A percentile compares a stretch with the other conserved stretches of the same genome.
phyloP scores from a whole-genome alignment of 2,888 invertebrate genomes.

The Junonia oenone region DNA sequence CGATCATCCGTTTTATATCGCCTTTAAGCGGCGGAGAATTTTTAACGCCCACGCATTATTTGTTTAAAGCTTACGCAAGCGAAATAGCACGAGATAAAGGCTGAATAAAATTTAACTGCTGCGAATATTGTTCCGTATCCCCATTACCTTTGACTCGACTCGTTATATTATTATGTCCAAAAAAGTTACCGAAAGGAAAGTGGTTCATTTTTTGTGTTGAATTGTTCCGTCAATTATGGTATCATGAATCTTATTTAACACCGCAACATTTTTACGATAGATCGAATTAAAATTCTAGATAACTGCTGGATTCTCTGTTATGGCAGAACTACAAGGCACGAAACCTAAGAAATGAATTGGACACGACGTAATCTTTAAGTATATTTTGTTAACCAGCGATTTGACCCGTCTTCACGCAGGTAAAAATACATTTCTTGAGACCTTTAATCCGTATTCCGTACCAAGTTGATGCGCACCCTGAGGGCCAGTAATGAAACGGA shows the following conservation, averaged over 20 bases:
- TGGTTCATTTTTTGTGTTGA: background rate
- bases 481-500: too few species aligned
- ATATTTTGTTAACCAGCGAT: too few species aligned
- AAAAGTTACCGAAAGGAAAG: constrained; percentile 2
- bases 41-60: constrained; percentile 1
- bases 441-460: too few species aligned
- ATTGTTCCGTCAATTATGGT: background rate
- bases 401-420: too few species aligned
- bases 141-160: constrained; percentile 7
- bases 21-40: background rate
- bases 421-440: too few species aligned
- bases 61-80: constrained; percentile 10
- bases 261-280: background rate
- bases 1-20: background rate
- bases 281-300: too few species aligned
- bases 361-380: too few species aligned
- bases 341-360: too few species aligned
- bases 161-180: constrained; percentile 3
- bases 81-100: constrained; percentile 3
- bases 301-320: too few species aligned
- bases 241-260: background rate
- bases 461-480: too few species aligned
- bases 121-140: background rate
- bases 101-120: constrained; percentile 9
- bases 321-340: too few species aligned